Evolutionary conservation across 2,113 vertebrate species (phyloP), one percentile per base, ranked within the genome.

Genomic region (Rhipidura dahli): DNA sequence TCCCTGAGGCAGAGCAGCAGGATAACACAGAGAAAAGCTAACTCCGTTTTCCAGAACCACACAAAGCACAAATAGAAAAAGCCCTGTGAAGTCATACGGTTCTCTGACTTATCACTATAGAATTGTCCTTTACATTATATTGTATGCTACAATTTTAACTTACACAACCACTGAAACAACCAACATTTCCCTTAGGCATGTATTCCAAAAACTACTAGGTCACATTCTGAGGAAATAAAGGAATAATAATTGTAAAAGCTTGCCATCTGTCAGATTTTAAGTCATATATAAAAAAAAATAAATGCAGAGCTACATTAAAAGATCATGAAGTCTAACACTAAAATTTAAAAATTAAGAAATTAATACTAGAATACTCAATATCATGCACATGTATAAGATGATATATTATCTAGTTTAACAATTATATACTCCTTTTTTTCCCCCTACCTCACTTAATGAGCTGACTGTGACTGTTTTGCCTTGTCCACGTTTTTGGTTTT

Each of bases 31-130:
- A 94, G 68, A 73, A 73, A 66, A 85, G 66, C 24, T 73, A 49
- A 60, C 49, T 94, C 44, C 11, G 12, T 89, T 93, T 82, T 79
- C 31, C 54, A 89, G 68, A 94, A 72, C 26, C 56, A 72, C 39
- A 82, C 3, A 83, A 94, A 95, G 37, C 76, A 84, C 33, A 75
- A 79, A 89, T 5, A 84, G 60, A 92, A 90, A 92, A 94, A 89
- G 10, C 14, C 10, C 18, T 61, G 6, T 87, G 80, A 96, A 95
- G 64, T 83, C 70, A 70, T 51, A 60, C 0, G 20, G 42, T 88
- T 20, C 54, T 85, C 72, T 69, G 59, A 42, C 33, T 90, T 91
- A 50, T 8, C 60, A 44, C 60, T 82, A 19, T 57, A 69, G 56
- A 50, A 69, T 51, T 90, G 60, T 84, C 69, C 31, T 81, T 72